These are phyloP conservation scores for Karalla daura DNA, from an alignment of 2,797 vertebrate genomes.

Conservation along the genomic window DNA sequence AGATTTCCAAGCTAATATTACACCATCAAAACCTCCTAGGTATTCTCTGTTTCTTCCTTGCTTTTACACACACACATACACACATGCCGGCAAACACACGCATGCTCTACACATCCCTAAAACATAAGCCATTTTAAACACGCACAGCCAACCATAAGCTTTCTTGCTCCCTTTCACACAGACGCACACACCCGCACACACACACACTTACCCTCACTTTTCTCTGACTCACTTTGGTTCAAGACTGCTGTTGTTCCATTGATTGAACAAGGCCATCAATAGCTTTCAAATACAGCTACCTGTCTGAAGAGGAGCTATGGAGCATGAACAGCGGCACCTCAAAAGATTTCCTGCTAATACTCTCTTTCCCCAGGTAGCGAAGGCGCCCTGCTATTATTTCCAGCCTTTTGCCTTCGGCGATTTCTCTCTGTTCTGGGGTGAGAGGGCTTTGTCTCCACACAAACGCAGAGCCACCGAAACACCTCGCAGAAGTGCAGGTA, in stretches of 20 bases:
- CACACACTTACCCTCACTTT: slow-evolving; percentile 64
- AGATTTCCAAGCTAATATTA: slow-evolving; percentile 32
- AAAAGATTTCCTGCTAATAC: slow-evolving; percentile 80
- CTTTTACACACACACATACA: neutral
- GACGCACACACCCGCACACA: slow-evolving; percentile 33
- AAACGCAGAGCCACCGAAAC: slow-evolving; percentile 60
- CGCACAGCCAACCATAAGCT: slow-evolving; percentile 26
- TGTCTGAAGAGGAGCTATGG: slow-evolving; percentile 78
- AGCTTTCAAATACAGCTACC: slow-evolving; percentile 82
- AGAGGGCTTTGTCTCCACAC: slow-evolving; percentile 74
- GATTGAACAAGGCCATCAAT: slow-evolving; percentile 81
- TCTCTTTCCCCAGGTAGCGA: slow-evolving; percentile 58
- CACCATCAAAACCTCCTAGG: slow-evolving; percentile 24
- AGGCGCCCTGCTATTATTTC: slow-evolving; percentile 74
- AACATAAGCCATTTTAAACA: neutral
- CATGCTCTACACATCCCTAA: neutral
- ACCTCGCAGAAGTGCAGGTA: slow-evolving; percentile 65
- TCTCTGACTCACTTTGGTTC: slow-evolving; percentile 77
- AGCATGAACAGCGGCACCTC: slow-evolving; percentile 79
- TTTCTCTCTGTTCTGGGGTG: slow-evolving; percentile 75
- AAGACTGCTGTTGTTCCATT: slow-evolving; percentile 82
- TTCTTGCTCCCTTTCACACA: slow-evolving; percentile 10
- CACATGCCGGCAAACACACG: neutral
- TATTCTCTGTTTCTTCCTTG: slow-evolving; percentile 14
- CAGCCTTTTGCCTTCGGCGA: slow-evolving; percentile 75